A percentile compares a stretch with the other conserved stretches of the same genome.
phyloP scores from a whole-genome alignment of 2,888 invertebrate species.

The Clunio marinus region DNA sequence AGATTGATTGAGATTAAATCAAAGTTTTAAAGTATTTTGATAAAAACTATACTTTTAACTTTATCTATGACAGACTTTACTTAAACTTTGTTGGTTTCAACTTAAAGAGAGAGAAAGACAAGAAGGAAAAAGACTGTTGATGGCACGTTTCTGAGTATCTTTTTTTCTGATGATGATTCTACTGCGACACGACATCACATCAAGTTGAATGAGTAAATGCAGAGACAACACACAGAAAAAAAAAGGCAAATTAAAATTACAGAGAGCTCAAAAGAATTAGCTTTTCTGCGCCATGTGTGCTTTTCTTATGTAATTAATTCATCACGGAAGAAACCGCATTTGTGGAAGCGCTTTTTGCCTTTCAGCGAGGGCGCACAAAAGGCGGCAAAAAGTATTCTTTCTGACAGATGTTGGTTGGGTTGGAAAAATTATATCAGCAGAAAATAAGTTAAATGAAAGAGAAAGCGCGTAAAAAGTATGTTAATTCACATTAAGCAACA shows the following conservation, averaged over 20 bases:
- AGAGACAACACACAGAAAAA: not conserved
- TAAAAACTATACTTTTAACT: too few species aligned
- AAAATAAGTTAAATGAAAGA: slow-evolving; percentile 16
- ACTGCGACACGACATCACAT: not conserved
- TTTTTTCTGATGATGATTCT: not conserved
- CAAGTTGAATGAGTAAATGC: not conserved
- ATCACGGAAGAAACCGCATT: slow-evolving; percentile 24
- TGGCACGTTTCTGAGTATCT: slow-evolving; percentile 1
- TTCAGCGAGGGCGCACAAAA: not conserved
- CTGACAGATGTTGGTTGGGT: slow-evolving; percentile 17
- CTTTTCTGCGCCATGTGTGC: slow-evolving; percentile 27
- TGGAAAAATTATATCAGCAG: slow-evolving; percentile 1
- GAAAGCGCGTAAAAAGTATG: slow-evolving; percentile 31
- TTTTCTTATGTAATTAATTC: slow-evolving; percentile 29
- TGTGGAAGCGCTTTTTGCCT: not conserved
- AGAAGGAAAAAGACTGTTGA: not conserved
- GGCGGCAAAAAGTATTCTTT: not conserved
- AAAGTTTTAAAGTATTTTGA: too few species aligned
- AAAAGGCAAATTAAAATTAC: not conserved
- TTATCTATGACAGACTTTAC: not conserved
- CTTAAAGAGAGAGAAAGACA: too few species aligned
- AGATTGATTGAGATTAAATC: too few species aligned
- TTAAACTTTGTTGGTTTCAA: not conserved
- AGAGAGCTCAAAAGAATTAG: slow-evolving; percentile 7
- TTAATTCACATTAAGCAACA: slow-evolving; percentile 26